Evolutionary conservation across 2,797 vertebrate genomes (phyloP), one percentile per base, ranked within the genome.

Genomic region (Myiotriccus ornatus): DNA sequence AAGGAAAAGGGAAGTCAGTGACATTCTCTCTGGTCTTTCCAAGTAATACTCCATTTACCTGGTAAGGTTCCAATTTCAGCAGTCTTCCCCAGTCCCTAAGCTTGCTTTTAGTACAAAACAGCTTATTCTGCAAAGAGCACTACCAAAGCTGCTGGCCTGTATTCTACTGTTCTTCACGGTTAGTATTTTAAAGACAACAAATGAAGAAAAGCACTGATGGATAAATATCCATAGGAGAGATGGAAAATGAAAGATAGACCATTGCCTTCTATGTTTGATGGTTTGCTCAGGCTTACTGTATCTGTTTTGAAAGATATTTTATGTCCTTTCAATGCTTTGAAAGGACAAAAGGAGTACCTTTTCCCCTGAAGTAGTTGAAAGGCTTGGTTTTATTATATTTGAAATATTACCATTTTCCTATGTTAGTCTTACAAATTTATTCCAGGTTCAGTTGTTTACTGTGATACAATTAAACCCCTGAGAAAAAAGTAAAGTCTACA

Each of bases 231-330:
- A 56, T 3, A 55, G 28, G 52, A 71, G n/a, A 35, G 9, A n/a
- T 12, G 8, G 22, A 85, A 92, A 69, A 76, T 22, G 5, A 67
- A 78, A 43, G 37, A 23, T 9, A 52, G 7, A 52, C 18, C 2
- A 12, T 50, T 75, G 10, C 20, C 35, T 69, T 1, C 0, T 19
- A 30, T 10, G 4, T 44, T 4, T 28, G 17, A 17, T 3, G 1
- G 11, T 64, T 85, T 86, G 1, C 37, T 89, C 46, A 75, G 8
- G 41, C 28, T 84, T 60, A 35, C 3, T 60, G 12, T 28, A 35
- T 50, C 71, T 14, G 6, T 68, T 88, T 81, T 50, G 17, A 69
- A 49, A 50, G 0, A 46, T 28, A 64, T 39, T 81, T 84, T 75
- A n/a, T 71, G 3, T 28, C 4, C 34, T 55, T 74, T 32, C 6